These are phyloP conservation scores for Aradophagus sp. DNA, from an alignment of 1,140 invertebrate species.

Conservation along the genomic window DNA sequence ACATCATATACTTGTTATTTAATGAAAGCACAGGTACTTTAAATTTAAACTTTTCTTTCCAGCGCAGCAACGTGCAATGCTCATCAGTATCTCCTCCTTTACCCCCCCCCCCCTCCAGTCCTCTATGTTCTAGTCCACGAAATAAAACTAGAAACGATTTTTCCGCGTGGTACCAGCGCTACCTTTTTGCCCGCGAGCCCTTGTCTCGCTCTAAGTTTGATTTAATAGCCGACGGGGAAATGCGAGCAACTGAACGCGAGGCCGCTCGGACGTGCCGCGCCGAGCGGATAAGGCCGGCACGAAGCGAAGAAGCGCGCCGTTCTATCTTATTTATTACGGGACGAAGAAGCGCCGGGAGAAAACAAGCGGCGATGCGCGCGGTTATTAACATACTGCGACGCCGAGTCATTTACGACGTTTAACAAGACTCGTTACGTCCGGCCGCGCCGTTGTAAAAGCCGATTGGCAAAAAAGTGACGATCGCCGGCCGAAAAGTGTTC, in stretches of 20 bases:
- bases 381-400: conserved; percentile 55
- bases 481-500: conserved; percentile 13
- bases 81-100: too few relatives aligned
- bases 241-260: conserved; percentile 60
- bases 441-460: conserved; percentile 33
- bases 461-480: too few relatives aligned
- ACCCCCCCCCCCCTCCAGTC: too few relatives aligned
- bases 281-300: conserved; percentile 48
- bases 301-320: conserved; percentile 56
- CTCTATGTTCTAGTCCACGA: too few relatives aligned
- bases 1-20: too few relatives aligned
- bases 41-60: too few relatives aligned
- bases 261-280: conserved; percentile 53
- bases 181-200: conserved; percentile 52
- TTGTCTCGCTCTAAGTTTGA: conserved; percentile 59
- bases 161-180: conserved; percentile 31
- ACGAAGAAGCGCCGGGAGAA: conserved; percentile 35
- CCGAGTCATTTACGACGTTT: conserved; percentile 56
- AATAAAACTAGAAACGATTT: too few relatives aligned
- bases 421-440: conserved; percentile 50
- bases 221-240: conserved; percentile 63
- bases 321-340: conserved; percentile 63
- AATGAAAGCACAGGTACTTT: too few relatives aligned
- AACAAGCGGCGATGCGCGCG: conserved; percentile 46
- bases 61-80: too few relatives aligned